phyloP scores from a whole-genome alignment of 2,113 vertebrate genomes.

The Muscicapa adusta region DNA sequence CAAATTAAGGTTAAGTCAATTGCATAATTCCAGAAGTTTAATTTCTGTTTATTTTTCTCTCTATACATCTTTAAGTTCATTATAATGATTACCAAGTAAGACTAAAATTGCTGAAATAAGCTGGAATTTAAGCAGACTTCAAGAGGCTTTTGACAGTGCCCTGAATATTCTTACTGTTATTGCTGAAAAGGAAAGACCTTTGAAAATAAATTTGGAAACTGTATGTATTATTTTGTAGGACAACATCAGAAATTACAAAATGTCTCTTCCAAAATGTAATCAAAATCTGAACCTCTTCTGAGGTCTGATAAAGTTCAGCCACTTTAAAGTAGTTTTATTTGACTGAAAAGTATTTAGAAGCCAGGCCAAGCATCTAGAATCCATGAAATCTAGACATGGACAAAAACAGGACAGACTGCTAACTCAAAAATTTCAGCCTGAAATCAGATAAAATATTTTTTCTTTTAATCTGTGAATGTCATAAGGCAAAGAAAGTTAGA shows the following conservation, averaged over 20 bases:
- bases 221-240: background rate
- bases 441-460: background rate
- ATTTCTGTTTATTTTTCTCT: background rate
- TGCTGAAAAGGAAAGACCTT: background rate
- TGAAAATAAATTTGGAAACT: background rate
- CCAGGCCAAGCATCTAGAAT: background rate
- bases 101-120: background rate
- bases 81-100: background rate
- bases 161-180: background rate
- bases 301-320: background rate
- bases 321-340: background rate
- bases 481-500: background rate
- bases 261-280: background rate
- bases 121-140: background rate
- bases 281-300: background rate
- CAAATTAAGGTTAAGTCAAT: background rate
- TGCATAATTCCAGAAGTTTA: background rate
- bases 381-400: background rate
- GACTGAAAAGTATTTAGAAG: background rate
- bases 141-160: background rate
- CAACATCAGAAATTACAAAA: background rate
- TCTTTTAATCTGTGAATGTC: background rate
- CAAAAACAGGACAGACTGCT: background rate
- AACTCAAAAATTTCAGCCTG: background rate
- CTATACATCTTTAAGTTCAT: background rate